Conservation (phyloP, 2,888 invertebrate species). For the Alloplasta piceator region DNA sequence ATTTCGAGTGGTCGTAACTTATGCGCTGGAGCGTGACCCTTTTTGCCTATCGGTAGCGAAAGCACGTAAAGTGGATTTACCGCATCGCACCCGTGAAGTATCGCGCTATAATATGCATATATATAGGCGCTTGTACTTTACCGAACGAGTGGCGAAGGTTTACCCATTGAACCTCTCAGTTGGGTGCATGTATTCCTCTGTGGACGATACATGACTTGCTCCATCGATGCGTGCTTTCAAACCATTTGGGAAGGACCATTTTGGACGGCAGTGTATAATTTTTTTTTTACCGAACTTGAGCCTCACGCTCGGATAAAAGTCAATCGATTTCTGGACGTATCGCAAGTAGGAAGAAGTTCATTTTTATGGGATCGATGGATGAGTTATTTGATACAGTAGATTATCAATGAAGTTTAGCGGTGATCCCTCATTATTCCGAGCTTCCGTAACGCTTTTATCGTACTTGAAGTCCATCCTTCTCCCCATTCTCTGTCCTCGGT, state of each 20-base stretch:
- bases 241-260: too few relatives aligned
- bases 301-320: too few relatives aligned
- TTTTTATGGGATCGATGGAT: too few relatives aligned
- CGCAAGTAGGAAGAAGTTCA: too few relatives aligned
- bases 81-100: conserved; percentile 67
- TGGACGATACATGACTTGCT: conserved; percentile 19
- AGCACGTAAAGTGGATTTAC: conserved; percentile 78
- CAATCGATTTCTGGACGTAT: too few relatives aligned
- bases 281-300: too few relatives aligned
- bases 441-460: too few relatives aligned
- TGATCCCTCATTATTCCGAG: too few relatives aligned
- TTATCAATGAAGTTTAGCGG: too few relatives aligned
- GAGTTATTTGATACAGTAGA: too few relatives aligned
- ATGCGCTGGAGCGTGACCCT: conserved; percentile 71
- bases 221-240: conserved; percentile 8
- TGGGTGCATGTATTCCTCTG: conserved; percentile 19
- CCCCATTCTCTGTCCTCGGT: background rate
- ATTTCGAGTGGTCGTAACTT: conserved; percentile 77
- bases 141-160: conserved; percentile 29
- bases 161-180: conserved; percentile 14
- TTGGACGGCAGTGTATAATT: too few relatives aligned
- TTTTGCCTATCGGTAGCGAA: conserved; percentile 76
- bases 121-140: conserved; percentile 26
- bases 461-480: background rate
- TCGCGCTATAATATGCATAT: conserved; percentile 16